Evolutionary conservation across 2,797 vertebrate genomes (phyloP), one percentile per base, ranked within the genome.

Genomic region (Sebastes kiyomatsui): DNA sequence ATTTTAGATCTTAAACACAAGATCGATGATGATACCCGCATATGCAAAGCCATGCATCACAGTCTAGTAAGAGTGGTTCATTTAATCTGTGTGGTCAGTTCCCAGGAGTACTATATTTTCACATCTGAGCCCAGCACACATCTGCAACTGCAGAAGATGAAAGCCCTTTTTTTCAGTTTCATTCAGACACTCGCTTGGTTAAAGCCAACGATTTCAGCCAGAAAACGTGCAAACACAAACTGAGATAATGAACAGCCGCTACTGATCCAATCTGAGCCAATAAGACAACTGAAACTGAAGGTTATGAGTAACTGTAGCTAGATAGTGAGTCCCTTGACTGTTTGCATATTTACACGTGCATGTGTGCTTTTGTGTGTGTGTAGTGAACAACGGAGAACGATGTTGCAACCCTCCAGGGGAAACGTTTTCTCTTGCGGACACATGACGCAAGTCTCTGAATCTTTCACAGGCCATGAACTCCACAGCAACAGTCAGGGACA

Each of bases 401-500:
- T 42, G 62, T 42, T 42, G 62, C 22, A 65, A 18, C 22, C 10
- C 84, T 88, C 42, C 13, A 72, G 49, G 85, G 84, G 77, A 83
- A 65, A 80, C 78, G 58, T 81, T 83, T 87, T 68, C 87, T 90
- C 61, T 78, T 79, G 81, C 79, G 73, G 80, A 90, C 76, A 68
- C 30, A 84, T 92, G 91, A 94, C 76, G 86, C 87, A 94, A 92
- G 54, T 70, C 46, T 91, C 49, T 35, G 55, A 64, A 76, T 66
- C 28, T 75, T 84, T 56, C 42, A 69, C 59, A 35, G 73, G 74
- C 77, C 54, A 65, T 28, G n/a, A 77, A 69, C 78, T 72, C 67
- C 60, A 62, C 68, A 67, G 62, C 69, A 83, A 38, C 68, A 75
- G 22, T 75, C 27, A 64, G 33, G 60, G 60, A 75, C 23, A 13